phyloP scores from a whole-genome alignment of 1,140 invertebrate species.

The Lethocerus indicus region DNA sequence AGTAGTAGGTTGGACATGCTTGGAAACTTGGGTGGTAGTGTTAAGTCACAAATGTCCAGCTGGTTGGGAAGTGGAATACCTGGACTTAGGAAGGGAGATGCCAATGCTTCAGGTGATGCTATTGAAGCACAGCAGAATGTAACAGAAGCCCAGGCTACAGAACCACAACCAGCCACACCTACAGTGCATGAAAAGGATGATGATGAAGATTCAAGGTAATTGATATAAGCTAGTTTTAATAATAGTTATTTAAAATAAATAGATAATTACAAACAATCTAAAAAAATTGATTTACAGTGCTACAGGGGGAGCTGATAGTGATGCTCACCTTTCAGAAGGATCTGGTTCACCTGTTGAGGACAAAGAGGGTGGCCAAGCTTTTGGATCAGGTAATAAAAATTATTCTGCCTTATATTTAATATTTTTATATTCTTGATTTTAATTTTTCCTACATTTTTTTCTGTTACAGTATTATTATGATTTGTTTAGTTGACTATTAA shows the following conservation, averaged over 20 bases:
- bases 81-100: slow-evolving; percentile 29
- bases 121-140: too few relatives aligned
- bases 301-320: slow-evolving; percentile 70
- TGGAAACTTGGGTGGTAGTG: slow-evolving; percentile 34
- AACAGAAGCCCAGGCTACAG: slow-evolving; percentile 10
- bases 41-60: slow-evolving; percentile 64
- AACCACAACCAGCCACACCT: slow-evolving; percentile 18
- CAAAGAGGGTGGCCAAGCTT: slow-evolving; percentile 45
- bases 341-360: slow-evolving; percentile 60
- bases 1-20: slow-evolving; percentile 58
- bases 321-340: slow-evolving; percentile 34
- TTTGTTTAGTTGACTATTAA: too few relatives aligned
- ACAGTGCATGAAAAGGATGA: slow-evolving; percentile 44
- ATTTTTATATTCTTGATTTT: not conserved
- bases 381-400: slow-evolving; percentile 50
- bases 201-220: slow-evolving; percentile 66
- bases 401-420: slow-evolving; percentile 1
- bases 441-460: not conserved
- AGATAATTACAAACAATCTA: not conserved
- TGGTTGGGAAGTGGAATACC: slow-evolving; percentile 52
- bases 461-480: too few relatives aligned
- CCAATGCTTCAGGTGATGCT: slow-evolving; percentile 25
- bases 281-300: slow-evolving; percentile 37
- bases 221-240: slow-evolving; percentile 11
- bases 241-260: not conserved